Base-by-base conservation (phyloP, 2,797 vertebrate species). In the Anguilla obscura region DNA sequence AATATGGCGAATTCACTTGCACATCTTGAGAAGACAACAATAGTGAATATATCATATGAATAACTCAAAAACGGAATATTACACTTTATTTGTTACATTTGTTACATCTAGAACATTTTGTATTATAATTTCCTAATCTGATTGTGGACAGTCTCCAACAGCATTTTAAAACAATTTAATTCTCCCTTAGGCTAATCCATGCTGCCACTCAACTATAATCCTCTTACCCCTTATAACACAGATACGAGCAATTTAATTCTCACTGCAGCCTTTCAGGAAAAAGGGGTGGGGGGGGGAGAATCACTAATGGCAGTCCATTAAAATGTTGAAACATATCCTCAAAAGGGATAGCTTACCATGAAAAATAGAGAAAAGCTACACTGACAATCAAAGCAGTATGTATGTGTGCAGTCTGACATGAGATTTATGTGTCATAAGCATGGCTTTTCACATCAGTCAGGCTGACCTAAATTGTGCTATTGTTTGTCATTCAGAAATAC, bases 131-230 rank as follows among this genome's bases (percentile, higher is more conserved):
- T 50, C 40, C 18, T 50, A 82, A 82, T 82, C 79, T 48, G 45
- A 82, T 82, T 24, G 45, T 48, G 40, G 21, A 50, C 45, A 40
- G 36, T 40, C 0, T 69, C 18, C 33, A 63, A 33, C 12, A 45
- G 58, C 33, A n/a, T 63, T 86, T 74, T 74, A 27, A 86, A 86
- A 63, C 66, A 74, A 69, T 86, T 45, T 69, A 71, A 24, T 45
- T 45, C 40, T 52, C n/a, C 24, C n/a, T 86, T 40, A 58, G 84
- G 16, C 27, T 60, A 60, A 60, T 60, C 50, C 52, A 58, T 60
- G 27, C 84, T 24, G 18, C 27, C 52, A 36, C 84, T 33, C 52
- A 21, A 24, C 85, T 45, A 48, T 48, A 50, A 86, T 86, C 58
- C 85, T 71, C 85, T 69, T 86, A 71, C 60, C 18, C 18, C 60